Conservation (phyloP, 2,113 vertebrate genomes). For the Collichthys lucidus region DNA sequence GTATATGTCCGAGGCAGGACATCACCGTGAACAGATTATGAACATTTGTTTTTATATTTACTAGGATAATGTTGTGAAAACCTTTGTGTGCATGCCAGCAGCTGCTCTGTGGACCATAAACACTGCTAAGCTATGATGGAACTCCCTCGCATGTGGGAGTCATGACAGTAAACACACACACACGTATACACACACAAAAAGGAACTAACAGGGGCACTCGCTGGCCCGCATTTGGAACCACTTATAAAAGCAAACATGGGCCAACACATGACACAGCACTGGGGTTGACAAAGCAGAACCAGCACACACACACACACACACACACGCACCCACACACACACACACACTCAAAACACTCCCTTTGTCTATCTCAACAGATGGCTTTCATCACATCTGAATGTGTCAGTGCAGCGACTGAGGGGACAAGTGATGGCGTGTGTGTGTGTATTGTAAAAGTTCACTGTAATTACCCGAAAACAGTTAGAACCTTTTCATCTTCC, state of each 20-base stretch:
- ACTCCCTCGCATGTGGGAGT: conserved; percentile 45
- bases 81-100: conserved; percentile 42
- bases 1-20: not conserved
- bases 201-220: conserved; percentile 23
- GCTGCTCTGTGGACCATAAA: conserved; percentile 49
- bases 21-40: not conserved
- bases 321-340: conserved; percentile 50
- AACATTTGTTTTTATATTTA: conserved; percentile 39
- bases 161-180: conserved; percentile 48
- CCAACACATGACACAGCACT: conserved; percentile 69
- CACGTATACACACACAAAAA: conserved; percentile 9
- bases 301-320: conserved; percentile 39
- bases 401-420: conserved; percentile 63
- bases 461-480: conserved; percentile 30
- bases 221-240: conserved; percentile 56
- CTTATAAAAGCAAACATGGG: conserved; percentile 68
- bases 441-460: conserved; percentile 23
- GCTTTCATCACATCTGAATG: conserved; percentile 79
- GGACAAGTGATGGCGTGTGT: conserved; percentile 42
- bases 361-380: conserved; percentile 79
- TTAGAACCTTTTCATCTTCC: conserved; percentile 33
- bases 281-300: conserved; percentile 71
- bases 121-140: conserved; percentile 22
- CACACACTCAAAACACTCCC: conserved; percentile 67
- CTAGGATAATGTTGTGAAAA: conserved; percentile 53